These are phyloP conservation scores for Hozukius guyotensis DNA, from an alignment of 2,797 vertebrate species.

Conservation along the genomic window DNA sequence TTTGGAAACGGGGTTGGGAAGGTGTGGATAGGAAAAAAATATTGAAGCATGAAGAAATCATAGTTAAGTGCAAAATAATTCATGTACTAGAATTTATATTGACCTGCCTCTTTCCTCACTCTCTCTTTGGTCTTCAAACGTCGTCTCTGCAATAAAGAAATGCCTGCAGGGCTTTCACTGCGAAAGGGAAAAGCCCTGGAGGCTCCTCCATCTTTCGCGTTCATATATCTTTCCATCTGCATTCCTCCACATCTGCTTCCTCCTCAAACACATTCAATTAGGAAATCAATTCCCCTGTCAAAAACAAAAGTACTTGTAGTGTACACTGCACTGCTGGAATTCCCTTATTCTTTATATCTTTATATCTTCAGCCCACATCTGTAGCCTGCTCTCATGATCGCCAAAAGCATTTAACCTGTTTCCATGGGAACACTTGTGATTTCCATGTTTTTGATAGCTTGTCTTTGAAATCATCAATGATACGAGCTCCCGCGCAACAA, in stretches of 20 bases:
- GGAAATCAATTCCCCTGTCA: conserved; percentile 65
- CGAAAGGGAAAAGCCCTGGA: conserved; percentile 58
- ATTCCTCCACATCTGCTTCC: conserved; percentile 60
- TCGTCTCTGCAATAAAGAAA: conserved; percentile 48
- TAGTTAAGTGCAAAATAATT: conserved; percentile 32
- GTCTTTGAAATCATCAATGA: conserved; percentile 65
- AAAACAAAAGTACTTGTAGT: conserved; percentile 50
- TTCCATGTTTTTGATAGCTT: conserved; percentile 63
- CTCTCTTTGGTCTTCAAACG: conserved; percentile 55
- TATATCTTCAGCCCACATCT: conserved; percentile 62
- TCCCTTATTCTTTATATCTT: conserved; percentile 51
- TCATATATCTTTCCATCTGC: conserved; percentile 53
- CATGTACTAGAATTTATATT: conserved; percentile 25
- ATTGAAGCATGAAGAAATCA: conserved; percentile 25
- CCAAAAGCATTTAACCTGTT: conserved; percentile 72
- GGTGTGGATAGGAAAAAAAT: neutral
- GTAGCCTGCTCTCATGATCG: conserved; percentile 41
- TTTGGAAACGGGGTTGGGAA: neutral
- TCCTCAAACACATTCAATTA: conserved; percentile 70
- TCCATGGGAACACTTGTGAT: conserved; percentile 78
- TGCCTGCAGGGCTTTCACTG: conserved; percentile 48
- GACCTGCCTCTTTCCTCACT: conserved; percentile 38
- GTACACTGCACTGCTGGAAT: conserved; percentile 43
- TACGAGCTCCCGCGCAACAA: conserved; percentile 38
- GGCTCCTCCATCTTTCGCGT: conserved; percentile 55